Conservation (phyloP, 1,140 invertebrate species). For the roundworm (Caenorhabditis elegans) region WBcel235 BX284606.5:5071001-5071500, state of each 20-base stretch:
- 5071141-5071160: not conserved
- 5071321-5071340: not conserved
- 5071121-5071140: slow-evolving; percentile 26
- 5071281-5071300: slow-evolving; percentile 27
- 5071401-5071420: too few species aligned
- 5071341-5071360: not conserved
- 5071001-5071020: not conserved
- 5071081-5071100: slow-evolving; percentile 15
- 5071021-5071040: slow-evolving; percentile 11
- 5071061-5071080: not conserved
- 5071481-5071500: slow-evolving; percentile 16
- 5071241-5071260: not conserved
- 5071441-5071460: not conserved
- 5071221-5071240: slow-evolving; percentile 15
- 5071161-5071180: slow-evolving; percentile 15
- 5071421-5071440: too few species aligned
- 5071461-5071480: not conserved
- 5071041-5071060: not conserved
- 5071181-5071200: not conserved
- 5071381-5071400: not conserved
- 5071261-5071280: slow-evolving; percentile 21
- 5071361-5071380: not conserved
- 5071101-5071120: not conserved
- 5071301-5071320: not conserved
- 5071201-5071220: not conserved